Evolutionary conservation across 2,888 invertebrate genomes (phyloP).

Genomic region (Hirtodrosophila alboralis): DNA sequence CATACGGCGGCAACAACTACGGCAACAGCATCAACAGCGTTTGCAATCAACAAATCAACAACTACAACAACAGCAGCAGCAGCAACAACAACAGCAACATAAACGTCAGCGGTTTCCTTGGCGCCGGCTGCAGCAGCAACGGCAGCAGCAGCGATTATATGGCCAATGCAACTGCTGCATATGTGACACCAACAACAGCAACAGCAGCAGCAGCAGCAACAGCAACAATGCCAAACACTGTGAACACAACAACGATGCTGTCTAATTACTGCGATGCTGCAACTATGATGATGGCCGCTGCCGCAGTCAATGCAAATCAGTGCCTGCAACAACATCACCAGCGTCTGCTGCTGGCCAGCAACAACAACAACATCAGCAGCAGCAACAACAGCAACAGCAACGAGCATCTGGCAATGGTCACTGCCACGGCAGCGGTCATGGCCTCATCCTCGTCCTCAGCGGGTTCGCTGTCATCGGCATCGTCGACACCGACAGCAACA

Average conservation of each 20-base stretch:
- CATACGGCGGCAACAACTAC: conserved; percentile 51
- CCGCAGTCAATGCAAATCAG: conserved; percentile 83
- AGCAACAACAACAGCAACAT: conserved; percentile 48
- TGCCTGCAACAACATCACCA: conserved; percentile 83
- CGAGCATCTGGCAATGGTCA: conserved; percentile 34
- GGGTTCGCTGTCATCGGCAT: conserved; percentile 72
- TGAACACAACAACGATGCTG: conserved; percentile 82
- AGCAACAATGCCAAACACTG: conserved; percentile 50
- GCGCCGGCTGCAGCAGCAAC: conserved; percentile 49
- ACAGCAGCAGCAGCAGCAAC: conserved; percentile 42
- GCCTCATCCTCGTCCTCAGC: conserved; percentile 61
- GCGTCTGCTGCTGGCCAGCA: conserved; percentile 76
- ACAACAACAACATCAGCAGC: conserved; percentile 41
- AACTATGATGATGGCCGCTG: conserved; percentile 84
- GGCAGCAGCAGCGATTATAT: conserved; percentile 56
- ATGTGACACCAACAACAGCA: conserved; percentile 57
- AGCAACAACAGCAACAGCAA: conserved; percentile 42
- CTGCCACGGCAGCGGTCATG: conserved; percentile 47
- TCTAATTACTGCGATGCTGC: conserved; percentile 84
- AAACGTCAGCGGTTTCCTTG: conserved; percentile 59
- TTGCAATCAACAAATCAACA: conserved; percentile 74
- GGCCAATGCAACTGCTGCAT: conserved; percentile 54
- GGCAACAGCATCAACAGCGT: conserved; percentile 57
- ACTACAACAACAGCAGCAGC: conserved; percentile 60
- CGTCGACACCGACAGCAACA: conserved; percentile 69